phyloP scores from a whole-genome alignment of 2,113 vertebrate genomes.

The Corythoichthys haematopterus region DNA sequence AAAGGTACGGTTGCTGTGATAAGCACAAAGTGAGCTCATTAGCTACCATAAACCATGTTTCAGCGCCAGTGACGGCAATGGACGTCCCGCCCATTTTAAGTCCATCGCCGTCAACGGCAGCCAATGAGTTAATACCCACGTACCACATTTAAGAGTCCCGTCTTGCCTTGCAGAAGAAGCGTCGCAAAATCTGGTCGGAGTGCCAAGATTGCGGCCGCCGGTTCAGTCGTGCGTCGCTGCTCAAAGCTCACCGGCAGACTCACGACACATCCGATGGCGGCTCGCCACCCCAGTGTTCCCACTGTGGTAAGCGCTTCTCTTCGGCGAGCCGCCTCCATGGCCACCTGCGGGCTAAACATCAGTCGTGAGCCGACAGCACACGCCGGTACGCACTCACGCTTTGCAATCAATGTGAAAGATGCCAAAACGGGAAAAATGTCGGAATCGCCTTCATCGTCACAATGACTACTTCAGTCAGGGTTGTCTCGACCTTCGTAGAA shows the following conservation, averaged over 20 bases:
- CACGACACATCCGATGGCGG: constrained; percentile 22
- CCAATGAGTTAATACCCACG: no score
- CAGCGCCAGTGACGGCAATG: no score
- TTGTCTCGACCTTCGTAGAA: background rate
- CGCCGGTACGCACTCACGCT: background rate
- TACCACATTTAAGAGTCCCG: no score
- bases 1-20: constrained; percentile 28
- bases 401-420: background rate
- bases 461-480: background rate
- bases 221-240: constrained; percentile 67
- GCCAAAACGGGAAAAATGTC: background rate
- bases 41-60: no score
- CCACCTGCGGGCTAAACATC: constrained; percentile 57
- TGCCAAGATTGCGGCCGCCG: constrained; percentile 70
- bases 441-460: background rate
- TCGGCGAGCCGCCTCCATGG: constrained; percentile 58
- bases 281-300: constrained; percentile 25
- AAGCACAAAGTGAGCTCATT: no score
- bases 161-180: constrained; percentile 44
- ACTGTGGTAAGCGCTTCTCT: constrained; percentile 69
- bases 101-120: no score
- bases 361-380: background rate
- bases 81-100: no score
- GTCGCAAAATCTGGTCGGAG: constrained; percentile 55
- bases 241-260: constrained; percentile 67